These are phyloP conservation scores for Polymixis flavicincta DNA, from an alignment of 2,888 invertebrate species.

Conservation along the genomic window DNA sequence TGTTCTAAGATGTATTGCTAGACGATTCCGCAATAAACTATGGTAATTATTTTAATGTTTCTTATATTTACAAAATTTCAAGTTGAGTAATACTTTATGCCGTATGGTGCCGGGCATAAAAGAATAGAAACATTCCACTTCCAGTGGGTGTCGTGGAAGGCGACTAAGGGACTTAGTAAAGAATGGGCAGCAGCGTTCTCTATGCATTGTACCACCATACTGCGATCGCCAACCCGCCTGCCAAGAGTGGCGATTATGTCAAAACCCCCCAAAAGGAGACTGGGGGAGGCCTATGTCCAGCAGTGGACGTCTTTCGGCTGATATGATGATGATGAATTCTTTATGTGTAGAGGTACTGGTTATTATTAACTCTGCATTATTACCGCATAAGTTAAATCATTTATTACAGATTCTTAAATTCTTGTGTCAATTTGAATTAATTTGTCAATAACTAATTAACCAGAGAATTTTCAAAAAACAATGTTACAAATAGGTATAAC, in stretches of 20 bases:
- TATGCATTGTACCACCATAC: too few relatives aligned
- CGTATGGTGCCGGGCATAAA: too few relatives aligned
- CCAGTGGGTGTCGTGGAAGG: too few relatives aligned
- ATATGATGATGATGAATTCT: too few relatives aligned
- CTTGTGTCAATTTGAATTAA: background rate
- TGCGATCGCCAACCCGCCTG: too few relatives aligned
- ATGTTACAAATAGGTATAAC: background rate
- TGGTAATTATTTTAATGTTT: slow-evolving; percentile 1
- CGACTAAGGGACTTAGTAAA: too few relatives aligned
- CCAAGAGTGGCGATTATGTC: too few relatives aligned
- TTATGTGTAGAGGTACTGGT: background rate
- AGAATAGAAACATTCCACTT: too few relatives aligned
- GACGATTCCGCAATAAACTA: slow-evolving; percentile 7
- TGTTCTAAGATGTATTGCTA: slow-evolving; percentile 32
- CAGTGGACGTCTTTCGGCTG: too few relatives aligned
- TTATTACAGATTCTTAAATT: background rate
- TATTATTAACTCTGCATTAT: background rate
- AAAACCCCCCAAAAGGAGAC: too few relatives aligned
- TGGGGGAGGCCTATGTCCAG: too few relatives aligned
- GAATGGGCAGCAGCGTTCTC: too few relatives aligned
- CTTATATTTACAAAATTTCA: background rate
- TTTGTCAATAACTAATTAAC: background rate
- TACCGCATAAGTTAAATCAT: background rate
- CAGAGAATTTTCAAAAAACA: background rate
- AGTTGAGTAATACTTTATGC: background rate